Conservation (phyloP, 2,888 invertebrate genomes). For the Herminia tarsipennalis region DNA sequence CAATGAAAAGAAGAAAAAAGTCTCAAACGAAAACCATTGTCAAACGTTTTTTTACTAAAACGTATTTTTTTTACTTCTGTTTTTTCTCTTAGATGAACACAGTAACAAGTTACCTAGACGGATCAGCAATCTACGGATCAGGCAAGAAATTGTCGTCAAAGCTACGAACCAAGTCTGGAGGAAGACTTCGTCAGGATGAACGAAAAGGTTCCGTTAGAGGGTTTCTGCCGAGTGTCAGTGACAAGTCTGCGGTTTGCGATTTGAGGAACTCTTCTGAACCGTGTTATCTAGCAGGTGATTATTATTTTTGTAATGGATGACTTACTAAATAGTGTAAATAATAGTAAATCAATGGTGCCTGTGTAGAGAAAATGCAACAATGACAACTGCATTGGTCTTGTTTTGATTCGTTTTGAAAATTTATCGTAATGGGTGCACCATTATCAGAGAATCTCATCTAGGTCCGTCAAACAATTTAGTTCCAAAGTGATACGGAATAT, state of each 20-base stretch:
- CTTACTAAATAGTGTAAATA: no score
- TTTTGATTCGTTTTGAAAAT: neutral
- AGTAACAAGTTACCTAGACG: constrained; percentile 85
- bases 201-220: constrained; percentile 59
- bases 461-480: no score
- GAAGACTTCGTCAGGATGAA: constrained; percentile 69
- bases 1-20: no score
- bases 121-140: constrained; percentile 81
- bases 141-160: constrained; percentile 65
- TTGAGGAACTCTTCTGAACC: constrained; percentile 71
- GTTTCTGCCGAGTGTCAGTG: constrained; percentile 72
- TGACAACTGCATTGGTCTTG: no score
- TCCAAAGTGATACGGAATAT: no score
- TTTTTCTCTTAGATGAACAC: constrained; percentile 86
- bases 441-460: no score
- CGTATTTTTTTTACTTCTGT: no score
- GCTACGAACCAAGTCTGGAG: constrained; percentile 72
- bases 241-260: constrained; percentile 71
- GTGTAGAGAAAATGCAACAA: no score
- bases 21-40: no score
- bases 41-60: no score
- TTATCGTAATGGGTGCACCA: neutral
- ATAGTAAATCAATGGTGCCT: no score
- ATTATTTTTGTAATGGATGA: no score
- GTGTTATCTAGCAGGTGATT: constrained; percentile 77